Conservation (phyloP, 2,113 vertebrate species). For the Henicopernis longicauda region DNA sequence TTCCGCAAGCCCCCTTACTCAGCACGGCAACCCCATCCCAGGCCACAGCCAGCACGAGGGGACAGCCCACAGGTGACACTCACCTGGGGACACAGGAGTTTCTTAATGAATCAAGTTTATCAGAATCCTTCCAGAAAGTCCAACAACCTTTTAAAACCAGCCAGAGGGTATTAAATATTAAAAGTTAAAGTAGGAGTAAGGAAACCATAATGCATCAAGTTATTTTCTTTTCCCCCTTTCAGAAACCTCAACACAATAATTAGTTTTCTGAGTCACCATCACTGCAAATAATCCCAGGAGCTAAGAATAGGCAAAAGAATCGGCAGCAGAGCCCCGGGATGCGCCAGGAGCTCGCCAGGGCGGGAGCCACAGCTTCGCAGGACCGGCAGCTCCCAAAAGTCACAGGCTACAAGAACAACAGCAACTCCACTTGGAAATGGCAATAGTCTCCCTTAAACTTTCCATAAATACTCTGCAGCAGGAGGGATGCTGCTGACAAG, state of each 20-base stretch:
- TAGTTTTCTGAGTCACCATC: slow-evolving; percentile 19
- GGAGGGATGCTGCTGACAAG: slow-evolving; percentile 15
- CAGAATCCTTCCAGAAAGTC: background rate
- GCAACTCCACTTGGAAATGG: background rate
- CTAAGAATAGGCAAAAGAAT: slow-evolving; percentile 17
- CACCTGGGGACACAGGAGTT: background rate
- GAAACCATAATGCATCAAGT: background rate
- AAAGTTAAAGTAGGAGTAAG: background rate
- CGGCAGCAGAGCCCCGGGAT: background rate
- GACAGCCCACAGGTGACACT: background rate
- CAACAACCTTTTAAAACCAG: background rate
- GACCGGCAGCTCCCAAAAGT: background rate
- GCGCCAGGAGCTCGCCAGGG: background rate
- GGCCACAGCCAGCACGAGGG: background rate
- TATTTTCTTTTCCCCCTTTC: background rate
- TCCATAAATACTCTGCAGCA: background rate
- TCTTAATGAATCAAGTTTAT: background rate
- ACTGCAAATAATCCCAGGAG: slow-evolving; percentile 23
- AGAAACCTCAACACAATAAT: background rate
- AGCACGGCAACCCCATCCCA: fast-evolving
- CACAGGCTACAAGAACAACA: background rate
- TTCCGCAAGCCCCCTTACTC: background rate
- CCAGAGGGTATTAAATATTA: background rate
- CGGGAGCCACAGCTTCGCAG: background rate
- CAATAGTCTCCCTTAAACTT: slow-evolving; percentile 5